Percentiles rank a stretch among this genome's conserved stretches.
phyloP scores from a whole-genome alignment of 1,140 invertebrate species.

The Drosophila simulans region DNA sequence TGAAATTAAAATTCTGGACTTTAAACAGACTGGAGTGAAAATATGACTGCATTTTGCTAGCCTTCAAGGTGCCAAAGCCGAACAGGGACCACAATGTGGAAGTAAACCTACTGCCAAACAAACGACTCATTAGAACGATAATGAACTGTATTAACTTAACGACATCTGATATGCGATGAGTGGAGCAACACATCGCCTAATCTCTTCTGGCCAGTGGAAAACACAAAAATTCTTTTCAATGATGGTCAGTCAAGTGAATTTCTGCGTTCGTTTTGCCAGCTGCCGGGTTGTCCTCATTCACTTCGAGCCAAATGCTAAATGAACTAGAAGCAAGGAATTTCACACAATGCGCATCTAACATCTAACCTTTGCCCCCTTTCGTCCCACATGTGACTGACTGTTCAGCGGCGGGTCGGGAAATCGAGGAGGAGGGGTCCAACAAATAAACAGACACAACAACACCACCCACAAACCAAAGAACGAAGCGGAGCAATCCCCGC shows the following conservation, averaged over 20 bases:
- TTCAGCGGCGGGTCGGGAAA: neutral
- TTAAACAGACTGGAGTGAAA: too few relatives aligned
- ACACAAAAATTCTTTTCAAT: constrained; percentile 8
- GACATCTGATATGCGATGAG: neutral
- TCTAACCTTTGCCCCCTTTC: constrained; percentile 4
- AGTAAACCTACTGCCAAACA: neutral
- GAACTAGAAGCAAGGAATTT: constrained; percentile 76
- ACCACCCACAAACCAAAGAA: constrained; percentile 35
- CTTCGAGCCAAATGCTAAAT: constrained; percentile 65
- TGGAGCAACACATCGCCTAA: neutral
- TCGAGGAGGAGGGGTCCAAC: constrained; percentile 30
- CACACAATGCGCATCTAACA: constrained; percentile 72
- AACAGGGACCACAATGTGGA: too few relatives aligned
- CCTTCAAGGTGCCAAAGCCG: too few relatives aligned
- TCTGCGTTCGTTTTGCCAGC: constrained; percentile 2
- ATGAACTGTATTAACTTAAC: neutral
- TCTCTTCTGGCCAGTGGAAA: constrained; percentile 1
- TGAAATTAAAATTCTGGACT: too few relatives aligned
- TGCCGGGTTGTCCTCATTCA: constrained; percentile 40
- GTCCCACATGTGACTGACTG: constrained; percentile 37
- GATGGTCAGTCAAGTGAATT: constrained; percentile 23
- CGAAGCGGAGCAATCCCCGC: constrained; percentile 39
- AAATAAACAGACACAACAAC: constrained; percentile 65
- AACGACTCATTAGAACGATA: neutral
- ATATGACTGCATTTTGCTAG: too few relatives aligned